Conservation (phyloP, 2,113 vertebrate species). For the Prunella fulvescens region DNA sequence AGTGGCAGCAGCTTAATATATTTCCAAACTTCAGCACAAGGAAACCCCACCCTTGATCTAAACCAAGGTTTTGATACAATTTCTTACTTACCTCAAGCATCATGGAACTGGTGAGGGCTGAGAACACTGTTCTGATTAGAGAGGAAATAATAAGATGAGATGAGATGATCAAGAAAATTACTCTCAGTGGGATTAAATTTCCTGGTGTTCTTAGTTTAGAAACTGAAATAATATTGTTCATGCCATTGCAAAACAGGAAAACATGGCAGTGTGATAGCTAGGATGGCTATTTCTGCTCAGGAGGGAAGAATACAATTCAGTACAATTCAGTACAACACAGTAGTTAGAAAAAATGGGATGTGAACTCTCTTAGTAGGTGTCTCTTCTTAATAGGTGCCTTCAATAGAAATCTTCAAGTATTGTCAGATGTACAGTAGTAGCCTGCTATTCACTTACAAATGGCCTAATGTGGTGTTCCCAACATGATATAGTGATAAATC, state of each 20-base stretch:
- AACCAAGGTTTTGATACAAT: background rate
- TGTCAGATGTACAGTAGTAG: constrained; percentile 39
- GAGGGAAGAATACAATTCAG: constrained; percentile 5
- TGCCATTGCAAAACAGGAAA: background rate
- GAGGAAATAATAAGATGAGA: background rate
- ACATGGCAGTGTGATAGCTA: background rate
- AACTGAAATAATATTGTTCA: constrained; percentile 35
- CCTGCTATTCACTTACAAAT: constrained; percentile 62
- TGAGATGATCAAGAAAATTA: background rate
- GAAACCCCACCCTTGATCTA: background rate
- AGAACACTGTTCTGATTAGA: background rate
- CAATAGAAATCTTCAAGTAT: constrained; percentile 46
- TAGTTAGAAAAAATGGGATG: constrained; percentile 55
- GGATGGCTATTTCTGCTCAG: constrained; percentile 20
- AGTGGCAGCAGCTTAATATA: background rate
- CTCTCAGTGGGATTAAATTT: background rate
- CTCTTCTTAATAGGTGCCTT: constrained; percentile 23
- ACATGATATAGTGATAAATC: constrained; percentile 60
- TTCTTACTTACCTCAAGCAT: background rate
- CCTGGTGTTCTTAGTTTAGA: background rate
- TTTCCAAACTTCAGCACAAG: background rate
- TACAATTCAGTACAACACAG: constrained; percentile 57
- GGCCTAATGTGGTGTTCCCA: constrained; percentile 22
- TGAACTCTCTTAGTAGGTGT: constrained; percentile 29
- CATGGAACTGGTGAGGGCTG: background rate